Evolutionary conservation across 2,113 vertebrate species (phyloP).

Genomic region (Manacus vitellinus): DNA sequence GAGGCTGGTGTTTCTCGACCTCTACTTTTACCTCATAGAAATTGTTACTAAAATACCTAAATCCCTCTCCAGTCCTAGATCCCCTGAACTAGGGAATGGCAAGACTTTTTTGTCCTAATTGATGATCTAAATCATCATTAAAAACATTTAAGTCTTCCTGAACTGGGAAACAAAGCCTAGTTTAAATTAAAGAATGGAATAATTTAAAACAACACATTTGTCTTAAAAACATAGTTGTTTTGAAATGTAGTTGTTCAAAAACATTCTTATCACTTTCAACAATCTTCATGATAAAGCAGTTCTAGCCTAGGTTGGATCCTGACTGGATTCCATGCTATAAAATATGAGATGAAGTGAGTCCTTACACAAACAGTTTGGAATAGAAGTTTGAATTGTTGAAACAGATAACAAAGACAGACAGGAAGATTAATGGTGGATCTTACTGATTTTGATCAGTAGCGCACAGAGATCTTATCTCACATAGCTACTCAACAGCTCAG

Average conservation of each 20-base stretch:
- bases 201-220: not conserved
- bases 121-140: not conserved
- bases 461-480: not conserved
- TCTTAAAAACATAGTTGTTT: not conserved
- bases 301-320: not conserved
- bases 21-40: not conserved
- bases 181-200: not conserved
- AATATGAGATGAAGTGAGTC: not conserved
- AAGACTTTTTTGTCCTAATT: not conserved
- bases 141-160: not conserved
- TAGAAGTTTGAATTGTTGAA: not conserved
- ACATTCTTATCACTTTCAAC: not conserved
- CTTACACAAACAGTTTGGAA: not conserved
- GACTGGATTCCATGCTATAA: not conserved
- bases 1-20: not conserved
- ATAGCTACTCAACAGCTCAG: not conserved
- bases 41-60: not conserved
- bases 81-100: not conserved
- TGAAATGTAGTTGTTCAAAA: not conserved
- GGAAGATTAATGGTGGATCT: not conserved
- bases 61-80: not conserved
- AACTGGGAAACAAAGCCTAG: not conserved
- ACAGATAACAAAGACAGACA: not conserved
- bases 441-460: not conserved
- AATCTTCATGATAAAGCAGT: not conserved